phyloP scores from a whole-genome alignment of 2,888 invertebrate genomes.

The Gymnocheta viridis region DNA sequence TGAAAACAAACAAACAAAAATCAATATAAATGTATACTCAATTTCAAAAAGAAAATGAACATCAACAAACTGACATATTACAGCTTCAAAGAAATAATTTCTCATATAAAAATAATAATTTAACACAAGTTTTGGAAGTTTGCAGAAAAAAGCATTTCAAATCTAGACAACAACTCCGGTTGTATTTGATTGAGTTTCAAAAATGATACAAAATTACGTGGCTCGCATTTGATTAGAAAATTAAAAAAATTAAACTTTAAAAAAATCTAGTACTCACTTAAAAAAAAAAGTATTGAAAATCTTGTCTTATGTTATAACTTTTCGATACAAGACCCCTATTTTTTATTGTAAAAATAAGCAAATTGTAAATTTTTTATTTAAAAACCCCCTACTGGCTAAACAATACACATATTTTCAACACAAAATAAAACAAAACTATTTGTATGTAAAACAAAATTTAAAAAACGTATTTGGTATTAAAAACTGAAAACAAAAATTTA shows the following conservation, averaged over 20 bases:
- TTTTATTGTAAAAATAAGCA: slow-evolving; percentile 47
- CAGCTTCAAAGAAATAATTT: slow-evolving; percentile 55
- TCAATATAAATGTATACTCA: slow-evolving; percentile 71
- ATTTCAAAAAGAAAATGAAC: slow-evolving; percentile 55
- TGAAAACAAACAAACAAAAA: slow-evolving; percentile 55
- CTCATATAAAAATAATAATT: slow-evolving; percentile 21
- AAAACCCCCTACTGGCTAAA: slow-evolving; percentile 51
- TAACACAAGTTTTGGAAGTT: slow-evolving; percentile 74
- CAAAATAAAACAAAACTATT: slow-evolving; percentile 65
- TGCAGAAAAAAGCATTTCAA: slow-evolving; percentile 71
- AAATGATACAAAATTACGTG: slow-evolving; percentile 22
- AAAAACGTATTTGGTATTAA: slow-evolving; percentile 78
- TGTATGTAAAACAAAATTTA: slow-evolving; percentile 71
- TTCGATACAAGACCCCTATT: slow-evolving; percentile 25
- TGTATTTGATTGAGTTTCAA: slow-evolving; percentile 63
- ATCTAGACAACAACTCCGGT: slow-evolving; percentile 72
- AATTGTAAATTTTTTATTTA: slow-evolving; percentile 60
- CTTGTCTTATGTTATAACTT: slow-evolving; percentile 33
- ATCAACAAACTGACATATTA: slow-evolving; percentile 62
- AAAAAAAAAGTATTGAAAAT: neutral
- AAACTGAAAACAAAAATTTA: slow-evolving; percentile 65
- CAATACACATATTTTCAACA: slow-evolving; percentile 36
- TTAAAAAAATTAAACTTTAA: slow-evolving; percentile 17
- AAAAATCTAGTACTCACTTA: slow-evolving; percentile 40
- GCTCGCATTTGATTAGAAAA: slow-evolving; percentile 66